Base-by-base conservation (phyloP, 2,888 invertebrate genomes). In the Euzetes globulus region DNA sequence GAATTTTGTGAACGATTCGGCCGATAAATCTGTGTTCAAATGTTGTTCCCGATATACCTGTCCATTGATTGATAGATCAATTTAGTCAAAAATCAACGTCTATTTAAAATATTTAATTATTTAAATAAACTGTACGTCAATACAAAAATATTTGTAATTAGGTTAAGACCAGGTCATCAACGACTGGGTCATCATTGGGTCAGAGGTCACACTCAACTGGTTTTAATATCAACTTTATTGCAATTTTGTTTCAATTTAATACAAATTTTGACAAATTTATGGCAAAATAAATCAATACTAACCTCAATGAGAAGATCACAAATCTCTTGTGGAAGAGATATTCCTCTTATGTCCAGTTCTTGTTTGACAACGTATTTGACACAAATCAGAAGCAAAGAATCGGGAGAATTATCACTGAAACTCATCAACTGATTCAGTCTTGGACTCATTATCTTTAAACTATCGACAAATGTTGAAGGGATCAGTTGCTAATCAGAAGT, bases 321-420 rank as follows among this genome's bases (percentile, higher is more conserved):
- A 13, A 74, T 74, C 33, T 74, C 74, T 29, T 52, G 29, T 22
- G 74, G 74, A n/a, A 74, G 45, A 13, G 71, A 71, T 22, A 74
- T 19, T 22, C 58, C 27, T 55, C 65, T 55, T 17, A 74, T 19
- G 22, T 63, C 33, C n/a, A 75, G 15, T 17, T 55, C 71, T 25
- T 75, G 29, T 25, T 25, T 68, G n/a, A 75, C 58, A 15, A 73
- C 73, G 73, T 88, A 84, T 78, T 76, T 73, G 7, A 80, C 78
- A 72, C 80, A 79, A 29, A 80, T 78, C 68, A 88, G 87, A 52
- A 88, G 83, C 73, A 90, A 83, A 7, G 86, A 84, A 77, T 88
- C 88, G 17, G 90, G 89, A 63, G 79, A 79, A 77, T 80, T 80
- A 45, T 79, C 80, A 19, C 52, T 19, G 19, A 52, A 52, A 15